A percentile compares a stretch with the other conserved stretches of the same genome.
phyloP scores from a whole-genome alignment of 2,888 invertebrate genomes.

The Cotesia congregata region DNA sequence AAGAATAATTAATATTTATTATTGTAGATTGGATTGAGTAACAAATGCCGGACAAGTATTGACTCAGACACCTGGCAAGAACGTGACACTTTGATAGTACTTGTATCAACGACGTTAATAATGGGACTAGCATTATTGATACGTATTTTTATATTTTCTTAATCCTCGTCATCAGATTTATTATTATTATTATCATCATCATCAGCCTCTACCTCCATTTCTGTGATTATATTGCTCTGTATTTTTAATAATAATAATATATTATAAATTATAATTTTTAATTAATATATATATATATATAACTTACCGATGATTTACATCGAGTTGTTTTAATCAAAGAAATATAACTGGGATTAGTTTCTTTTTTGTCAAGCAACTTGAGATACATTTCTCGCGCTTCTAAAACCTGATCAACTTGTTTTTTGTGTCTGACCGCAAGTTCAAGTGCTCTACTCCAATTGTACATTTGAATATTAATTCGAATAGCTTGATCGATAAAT shows the following conservation, averaged over 20 bases:
- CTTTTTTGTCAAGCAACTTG: constrained; percentile 73
- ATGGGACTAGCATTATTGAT: constrained; percentile 39
- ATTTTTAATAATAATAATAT: not conserved
- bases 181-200: not conserved
- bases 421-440: constrained; percentile 80
- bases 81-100: constrained; percentile 43
- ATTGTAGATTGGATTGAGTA: constrained; percentile 55
- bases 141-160: not conserved
- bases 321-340: constrained; percentile 57
- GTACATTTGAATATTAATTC: constrained; percentile 79
- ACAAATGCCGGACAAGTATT: constrained; percentile 55
- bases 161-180: not conserved
- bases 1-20: not conserved
- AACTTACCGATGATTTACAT: not conserved
- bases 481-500: constrained; percentile 79
- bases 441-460: constrained; percentile 86
- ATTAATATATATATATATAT: no score
- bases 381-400: constrained; percentile 78
- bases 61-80: constrained; percentile 53
- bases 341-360: constrained; percentile 74
- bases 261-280: no score
- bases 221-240: not conserved
- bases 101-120: constrained; percentile 47
- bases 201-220: not conserved
- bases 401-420: constrained; percentile 81